Percentiles rank a stretch among this genome's conserved stretches.
phyloP scores from a whole-genome alignment of 2,888 invertebrate genomes.

The Bunonema sp. region DNA sequence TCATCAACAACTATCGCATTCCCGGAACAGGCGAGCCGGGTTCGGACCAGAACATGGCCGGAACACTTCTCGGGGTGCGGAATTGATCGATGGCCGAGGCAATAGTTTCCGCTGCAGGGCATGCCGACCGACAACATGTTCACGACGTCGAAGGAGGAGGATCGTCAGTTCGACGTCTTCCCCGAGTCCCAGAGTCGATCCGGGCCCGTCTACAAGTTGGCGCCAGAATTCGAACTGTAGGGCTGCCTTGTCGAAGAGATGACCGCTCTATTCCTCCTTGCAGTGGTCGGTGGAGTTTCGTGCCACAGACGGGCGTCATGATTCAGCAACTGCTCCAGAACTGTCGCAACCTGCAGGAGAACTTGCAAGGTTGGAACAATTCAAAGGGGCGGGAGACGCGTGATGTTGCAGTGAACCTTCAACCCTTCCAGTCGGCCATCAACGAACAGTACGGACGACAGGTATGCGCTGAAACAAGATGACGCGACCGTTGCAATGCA shows the following conservation, averaged over 20 bases:
- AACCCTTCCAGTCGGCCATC: constrained; percentile 25
- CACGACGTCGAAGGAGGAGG: constrained; percentile 36
- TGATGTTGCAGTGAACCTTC: constrained; percentile 23
- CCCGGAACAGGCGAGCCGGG: constrained; percentile 33
- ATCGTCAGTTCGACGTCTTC: constrained; percentile 40
- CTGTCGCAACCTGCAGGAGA: constrained; percentile 29
- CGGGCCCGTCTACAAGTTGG: constrained; percentile 32
- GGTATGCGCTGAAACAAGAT: too few relatives aligned
- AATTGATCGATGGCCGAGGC: neutral
- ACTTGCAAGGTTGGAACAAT: constrained; percentile 16
- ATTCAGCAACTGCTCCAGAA: constrained; percentile 31
- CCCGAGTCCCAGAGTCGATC: constrained; percentile 30
- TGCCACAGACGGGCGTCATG: constrained; percentile 29
- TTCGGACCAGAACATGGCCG: constrained; percentile 21
- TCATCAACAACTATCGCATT: constrained; percentile 33
- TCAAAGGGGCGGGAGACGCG: neutral
- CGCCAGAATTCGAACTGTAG: constrained; percentile 27
- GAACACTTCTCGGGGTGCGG: constrained; percentile 11
- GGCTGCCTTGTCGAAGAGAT: constrained; percentile 2
- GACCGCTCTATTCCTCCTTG: constrained; percentile 2
- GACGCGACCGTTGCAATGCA: too few relatives aligned
- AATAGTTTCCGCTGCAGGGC: constrained; percentile 10
- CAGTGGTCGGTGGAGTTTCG: constrained; percentile 27
- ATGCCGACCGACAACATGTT: constrained; percentile 42
- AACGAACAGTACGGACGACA: constrained; percentile 17